phyloP scores from a whole-genome alignment of 1,140 invertebrate genomes.

The Orchesella cincta region DNA sequence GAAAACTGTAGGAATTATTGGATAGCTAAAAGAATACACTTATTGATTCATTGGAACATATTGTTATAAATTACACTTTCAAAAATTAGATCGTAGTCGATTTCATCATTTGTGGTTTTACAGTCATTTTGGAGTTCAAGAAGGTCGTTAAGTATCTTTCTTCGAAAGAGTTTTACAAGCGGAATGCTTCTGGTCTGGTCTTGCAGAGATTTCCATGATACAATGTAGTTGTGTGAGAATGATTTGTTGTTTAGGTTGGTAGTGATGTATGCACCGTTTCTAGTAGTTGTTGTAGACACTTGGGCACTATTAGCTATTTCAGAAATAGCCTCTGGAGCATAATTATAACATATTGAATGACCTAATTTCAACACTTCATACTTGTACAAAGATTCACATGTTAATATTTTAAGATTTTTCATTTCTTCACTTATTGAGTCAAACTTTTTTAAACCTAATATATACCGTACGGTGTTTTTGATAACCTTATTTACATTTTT shows the following conservation, averaged over 20 bases:
- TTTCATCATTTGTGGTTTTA: neutral
- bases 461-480: neutral
- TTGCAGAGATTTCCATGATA: neutral
- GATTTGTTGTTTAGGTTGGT: neutral
- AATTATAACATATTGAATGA: neutral
- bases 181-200: neutral
- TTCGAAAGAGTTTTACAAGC: neutral
- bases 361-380: neutral
- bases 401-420: neutral
- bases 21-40: too few species aligned
- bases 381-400: neutral
- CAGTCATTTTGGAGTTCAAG: neutral
- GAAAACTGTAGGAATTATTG: too few species aligned
- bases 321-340: neutral
- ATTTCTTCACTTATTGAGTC: conserved; percentile 6
- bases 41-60: too few species aligned
- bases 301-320: neutral
- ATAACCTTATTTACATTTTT: neutral
- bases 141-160: neutral
- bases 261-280: neutral
- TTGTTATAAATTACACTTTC: neutral
- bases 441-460: neutral
- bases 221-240: neutral
- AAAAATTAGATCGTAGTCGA: neutral
- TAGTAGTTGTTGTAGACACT: neutral